Evolutionary conservation across 2,113 vertebrate species (phyloP).

Genomic region (Rattus norvegicus): DNA sequence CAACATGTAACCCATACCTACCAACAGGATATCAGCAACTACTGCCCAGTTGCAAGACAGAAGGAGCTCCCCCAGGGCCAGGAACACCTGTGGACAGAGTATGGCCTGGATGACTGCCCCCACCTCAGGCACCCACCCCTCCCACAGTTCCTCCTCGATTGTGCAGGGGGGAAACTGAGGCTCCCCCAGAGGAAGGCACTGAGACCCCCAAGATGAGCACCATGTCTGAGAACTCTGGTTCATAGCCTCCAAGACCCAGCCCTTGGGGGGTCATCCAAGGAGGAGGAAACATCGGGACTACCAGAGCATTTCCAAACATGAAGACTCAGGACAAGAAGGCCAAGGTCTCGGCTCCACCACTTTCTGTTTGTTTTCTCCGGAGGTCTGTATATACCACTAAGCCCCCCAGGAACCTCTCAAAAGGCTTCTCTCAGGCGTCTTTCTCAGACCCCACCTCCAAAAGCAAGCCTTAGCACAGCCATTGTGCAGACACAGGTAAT

Average conservation of each 20-base stretch:
- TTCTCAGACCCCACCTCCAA: background rate
- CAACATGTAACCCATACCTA: conserved; percentile 72
- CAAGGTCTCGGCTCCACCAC: background rate
- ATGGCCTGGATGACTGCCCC: background rate
- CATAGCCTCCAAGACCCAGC: background rate
- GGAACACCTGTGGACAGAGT: conserved; percentile 86
- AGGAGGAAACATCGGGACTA: background rate
- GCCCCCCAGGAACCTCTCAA: background rate
- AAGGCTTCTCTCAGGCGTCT: background rate
- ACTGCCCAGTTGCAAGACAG: conserved; percentile 91
- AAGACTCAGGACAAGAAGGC: background rate
- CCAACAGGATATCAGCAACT: conserved; percentile 91
- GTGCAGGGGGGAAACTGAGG: background rate
- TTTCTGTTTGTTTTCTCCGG: background rate
- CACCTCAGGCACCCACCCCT: background rate
- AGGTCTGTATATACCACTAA: background rate
- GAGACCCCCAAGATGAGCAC: background rate
- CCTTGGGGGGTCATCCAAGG: background rate
- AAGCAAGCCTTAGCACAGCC: background rate
- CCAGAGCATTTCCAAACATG: background rate
- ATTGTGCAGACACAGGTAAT: background rate
- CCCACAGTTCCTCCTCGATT: rapidly evolving
- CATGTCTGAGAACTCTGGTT: background rate
- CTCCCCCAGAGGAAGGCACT: background rate
- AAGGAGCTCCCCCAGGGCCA: conserved; percentile 86